phyloP scores from a whole-genome alignment of 2,113 vertebrate genomes.

The Mormoops blainvillei region DNA sequence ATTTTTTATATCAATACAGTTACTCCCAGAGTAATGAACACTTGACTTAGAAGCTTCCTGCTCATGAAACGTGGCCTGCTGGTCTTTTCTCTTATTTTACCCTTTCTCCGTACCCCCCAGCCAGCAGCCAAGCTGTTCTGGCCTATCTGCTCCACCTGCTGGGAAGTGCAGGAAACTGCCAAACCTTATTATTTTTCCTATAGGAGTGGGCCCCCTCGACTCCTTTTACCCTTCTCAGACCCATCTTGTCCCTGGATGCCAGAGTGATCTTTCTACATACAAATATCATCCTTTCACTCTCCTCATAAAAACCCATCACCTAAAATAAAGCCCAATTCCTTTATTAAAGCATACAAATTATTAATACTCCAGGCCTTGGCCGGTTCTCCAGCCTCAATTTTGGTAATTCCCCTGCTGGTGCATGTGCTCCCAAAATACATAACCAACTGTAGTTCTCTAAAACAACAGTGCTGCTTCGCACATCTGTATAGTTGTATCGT shows the following conservation, averaged over 20 bases:
- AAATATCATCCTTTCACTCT: too few relatives aligned
- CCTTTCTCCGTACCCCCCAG: background rate
- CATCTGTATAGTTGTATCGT: background rate
- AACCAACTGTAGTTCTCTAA: background rate
- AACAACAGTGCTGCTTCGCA: background rate
- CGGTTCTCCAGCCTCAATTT: background rate
- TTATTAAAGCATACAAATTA: background rate
- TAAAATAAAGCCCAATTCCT: background rate
- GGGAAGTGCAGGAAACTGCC: background rate
- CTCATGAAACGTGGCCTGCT: background rate
- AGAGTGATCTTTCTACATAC: too few relatives aligned
- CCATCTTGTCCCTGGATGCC: too few relatives aligned
- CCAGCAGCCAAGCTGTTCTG: conserved; percentile 37
- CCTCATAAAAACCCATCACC: background rate
- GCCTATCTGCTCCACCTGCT: conserved; percentile 19
- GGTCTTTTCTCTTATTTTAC: background rate
- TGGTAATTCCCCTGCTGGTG: background rate
- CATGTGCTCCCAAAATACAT: background rate
- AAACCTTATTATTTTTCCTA: background rate
- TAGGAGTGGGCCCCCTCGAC: background rate
- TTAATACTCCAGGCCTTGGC: background rate
- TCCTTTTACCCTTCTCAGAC: background rate
- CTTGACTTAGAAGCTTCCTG: background rate
- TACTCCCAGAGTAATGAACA: background rate
- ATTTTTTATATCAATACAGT: background rate